Conservation (phyloP, 2,113 vertebrate genomes). For the Periophthalmodon schlosseri region DNA sequence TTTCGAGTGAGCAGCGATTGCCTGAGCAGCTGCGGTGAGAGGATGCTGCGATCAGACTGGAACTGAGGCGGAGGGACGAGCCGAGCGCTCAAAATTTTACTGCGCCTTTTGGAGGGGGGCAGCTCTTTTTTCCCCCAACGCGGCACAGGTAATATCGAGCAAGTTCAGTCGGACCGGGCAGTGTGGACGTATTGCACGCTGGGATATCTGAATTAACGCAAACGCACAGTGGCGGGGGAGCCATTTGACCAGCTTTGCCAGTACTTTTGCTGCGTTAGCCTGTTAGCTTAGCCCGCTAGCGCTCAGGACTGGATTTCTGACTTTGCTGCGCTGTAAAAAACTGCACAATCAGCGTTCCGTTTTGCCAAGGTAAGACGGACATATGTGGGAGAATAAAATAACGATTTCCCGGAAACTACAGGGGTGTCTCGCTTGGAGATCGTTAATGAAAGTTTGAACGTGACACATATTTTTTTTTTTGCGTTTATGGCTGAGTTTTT, state of each 20-base stretch:
- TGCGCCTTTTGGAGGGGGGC: constrained; percentile 36
- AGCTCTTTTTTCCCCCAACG: constrained; percentile 18
- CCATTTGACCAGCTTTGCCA: constrained; percentile 62
- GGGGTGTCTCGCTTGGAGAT: not conserved
- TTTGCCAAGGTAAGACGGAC: constrained; percentile 9
- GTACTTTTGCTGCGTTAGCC: constrained; percentile 55
- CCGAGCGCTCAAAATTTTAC: constrained; percentile 49
- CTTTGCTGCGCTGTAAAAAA: constrained; percentile 59
- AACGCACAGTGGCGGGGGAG: constrained; percentile 56
- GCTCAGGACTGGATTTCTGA: constrained; percentile 45
- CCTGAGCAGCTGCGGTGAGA: constrained; percentile 78
- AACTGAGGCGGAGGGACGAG: constrained; percentile 34
- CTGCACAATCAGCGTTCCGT: constrained; percentile 31
- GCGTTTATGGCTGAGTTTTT: constrained; percentile 64
- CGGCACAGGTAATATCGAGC: constrained; percentile 46
- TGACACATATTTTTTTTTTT: constrained; percentile 67
- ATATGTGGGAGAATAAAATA: not conserved
- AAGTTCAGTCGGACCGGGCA: constrained; percentile 12
- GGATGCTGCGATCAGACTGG: constrained; percentile 62
- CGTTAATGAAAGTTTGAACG: constrained; percentile 35
- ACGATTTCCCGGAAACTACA: not conserved
- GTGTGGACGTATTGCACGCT: not conserved
- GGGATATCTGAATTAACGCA: constrained; percentile 31
- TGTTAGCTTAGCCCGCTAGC: constrained; percentile 64
- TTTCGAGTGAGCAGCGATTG: constrained; percentile 91